These are phyloP conservation scores for Synergus itoensis DNA, from an alignment of 2,888 invertebrate species.

Conservation along the genomic window DNA sequence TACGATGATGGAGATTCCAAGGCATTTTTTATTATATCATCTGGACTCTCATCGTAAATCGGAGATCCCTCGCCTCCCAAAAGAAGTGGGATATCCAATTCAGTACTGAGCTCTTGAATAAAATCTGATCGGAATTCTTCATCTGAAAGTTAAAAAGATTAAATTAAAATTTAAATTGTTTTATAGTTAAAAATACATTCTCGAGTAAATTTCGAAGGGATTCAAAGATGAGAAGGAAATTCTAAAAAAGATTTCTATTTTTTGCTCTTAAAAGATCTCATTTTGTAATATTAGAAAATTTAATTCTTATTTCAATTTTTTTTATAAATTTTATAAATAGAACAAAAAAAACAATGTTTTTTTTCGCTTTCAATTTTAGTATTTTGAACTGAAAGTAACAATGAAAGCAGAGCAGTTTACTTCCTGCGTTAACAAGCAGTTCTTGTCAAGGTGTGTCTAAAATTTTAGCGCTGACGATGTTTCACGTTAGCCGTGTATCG, in stretches of 20 bases:
- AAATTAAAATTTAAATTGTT: background rate
- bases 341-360: background rate
- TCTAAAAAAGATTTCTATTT: too few relatives aligned
- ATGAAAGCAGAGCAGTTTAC: conserved; percentile 38
- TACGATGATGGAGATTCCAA: conserved; percentile 53
- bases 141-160: conserved; percentile 58
- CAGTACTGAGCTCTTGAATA: conserved; percentile 69
- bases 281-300: background rate
- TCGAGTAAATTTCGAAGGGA: background rate
- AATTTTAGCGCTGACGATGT: conserved; percentile 30
- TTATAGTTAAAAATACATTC: background rate
- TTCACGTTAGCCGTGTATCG: conserved; percentile 40
- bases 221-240: background rate
- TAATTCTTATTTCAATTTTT: conserved; percentile 14
- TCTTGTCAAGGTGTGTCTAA: conserved; percentile 21
- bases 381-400: background rate
- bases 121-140: conserved; percentile 67
- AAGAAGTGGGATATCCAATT: conserved; percentile 67
- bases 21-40: conserved; percentile 65
- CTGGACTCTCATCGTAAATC: conserved; percentile 63
- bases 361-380: background rate
- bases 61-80: conserved; percentile 63
- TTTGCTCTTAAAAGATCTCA: too few relatives aligned
- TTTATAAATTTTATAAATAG: conserved; percentile 1
- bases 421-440: conserved; percentile 18